phyloP scores from a whole-genome alignment of 2,113 vertebrate genomes.

The Ammospiza nelsoni region DNA sequence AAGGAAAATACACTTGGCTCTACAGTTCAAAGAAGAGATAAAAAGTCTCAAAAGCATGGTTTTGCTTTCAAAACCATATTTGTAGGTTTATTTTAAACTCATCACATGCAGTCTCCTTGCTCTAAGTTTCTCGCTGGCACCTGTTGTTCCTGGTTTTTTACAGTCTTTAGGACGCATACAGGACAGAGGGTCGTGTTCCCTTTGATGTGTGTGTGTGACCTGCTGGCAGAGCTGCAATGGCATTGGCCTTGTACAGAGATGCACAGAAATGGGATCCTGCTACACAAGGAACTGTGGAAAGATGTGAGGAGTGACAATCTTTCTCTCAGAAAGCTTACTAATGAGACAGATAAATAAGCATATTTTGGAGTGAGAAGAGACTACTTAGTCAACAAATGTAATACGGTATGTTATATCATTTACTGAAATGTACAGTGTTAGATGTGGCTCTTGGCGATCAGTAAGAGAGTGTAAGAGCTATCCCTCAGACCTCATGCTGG shows the following conservation, averaged over 20 bases:
- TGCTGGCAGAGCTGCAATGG: neutral
- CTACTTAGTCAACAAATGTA: neutral
- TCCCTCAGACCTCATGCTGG: neutral
- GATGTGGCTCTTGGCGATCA: neutral
- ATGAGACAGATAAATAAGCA: neutral
- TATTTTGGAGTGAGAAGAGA: neutral
- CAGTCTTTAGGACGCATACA: neutral
- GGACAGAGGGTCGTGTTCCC: neutral
- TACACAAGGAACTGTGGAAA: fast-evolving
- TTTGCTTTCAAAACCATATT: neutral
- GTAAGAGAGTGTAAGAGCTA: neutral
- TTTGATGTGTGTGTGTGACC: neutral
- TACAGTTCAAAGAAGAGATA: neutral
- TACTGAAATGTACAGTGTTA: neutral
- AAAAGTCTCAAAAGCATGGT: neutral
- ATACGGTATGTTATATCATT: neutral
- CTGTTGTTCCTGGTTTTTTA: neutral
- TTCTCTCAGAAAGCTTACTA: neutral
- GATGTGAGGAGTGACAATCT: neutral
- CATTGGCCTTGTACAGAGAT: neutral
- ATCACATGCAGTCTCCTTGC: neutral
- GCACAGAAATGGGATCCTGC: neutral
- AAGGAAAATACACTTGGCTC: neutral
- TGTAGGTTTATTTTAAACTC: neutral
- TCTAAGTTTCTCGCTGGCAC: neutral